A percentile compares a stretch with the other conserved stretches of the same genome.
Conservation (phyloP, 2,888 invertebrate species). For the Tenthredo amoena region DNA sequence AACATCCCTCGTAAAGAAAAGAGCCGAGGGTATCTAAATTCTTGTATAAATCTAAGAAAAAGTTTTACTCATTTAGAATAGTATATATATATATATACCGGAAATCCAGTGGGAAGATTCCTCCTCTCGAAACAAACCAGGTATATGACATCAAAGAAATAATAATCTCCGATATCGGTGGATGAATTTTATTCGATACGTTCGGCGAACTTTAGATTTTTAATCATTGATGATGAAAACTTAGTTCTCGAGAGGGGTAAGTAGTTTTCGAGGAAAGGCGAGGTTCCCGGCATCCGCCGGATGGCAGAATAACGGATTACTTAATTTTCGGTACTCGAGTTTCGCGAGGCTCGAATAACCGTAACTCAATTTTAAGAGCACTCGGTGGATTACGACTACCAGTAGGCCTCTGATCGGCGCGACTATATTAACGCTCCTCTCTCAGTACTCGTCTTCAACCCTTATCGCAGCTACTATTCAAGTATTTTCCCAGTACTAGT, state of each 20-base stretch:
- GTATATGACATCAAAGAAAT: neutral
- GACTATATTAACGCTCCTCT: slow-evolving; percentile 4
- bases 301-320: slow-evolving; percentile 29
- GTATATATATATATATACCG: neutral
- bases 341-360: slow-evolving; percentile 6
- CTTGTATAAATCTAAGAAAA: slow-evolving; percentile 6
- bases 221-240: neutral
- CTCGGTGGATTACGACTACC: slow-evolving; percentile 36
- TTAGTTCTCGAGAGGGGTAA: neutral
- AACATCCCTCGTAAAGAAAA: slow-evolving; percentile 33
- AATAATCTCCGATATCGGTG: neutral
- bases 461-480: neutral
- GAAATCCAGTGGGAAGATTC: neutral
- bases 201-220: neutral
- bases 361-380: slow-evolving; percentile 44
- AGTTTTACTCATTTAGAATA: neutral
- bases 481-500: neutral
- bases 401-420: neutral
- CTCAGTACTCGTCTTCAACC: slow-evolving; percentile 1
- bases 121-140: neutral
- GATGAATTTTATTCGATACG: neutral
- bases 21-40: slow-evolving; percentile 11
- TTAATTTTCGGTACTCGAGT: slow-evolving; percentile 27
- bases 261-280: neutral
- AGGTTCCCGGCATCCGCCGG: neutral